Base-by-base conservation (phyloP, 2,113 vertebrate genomes). In the Crotalus helleri region DNA sequence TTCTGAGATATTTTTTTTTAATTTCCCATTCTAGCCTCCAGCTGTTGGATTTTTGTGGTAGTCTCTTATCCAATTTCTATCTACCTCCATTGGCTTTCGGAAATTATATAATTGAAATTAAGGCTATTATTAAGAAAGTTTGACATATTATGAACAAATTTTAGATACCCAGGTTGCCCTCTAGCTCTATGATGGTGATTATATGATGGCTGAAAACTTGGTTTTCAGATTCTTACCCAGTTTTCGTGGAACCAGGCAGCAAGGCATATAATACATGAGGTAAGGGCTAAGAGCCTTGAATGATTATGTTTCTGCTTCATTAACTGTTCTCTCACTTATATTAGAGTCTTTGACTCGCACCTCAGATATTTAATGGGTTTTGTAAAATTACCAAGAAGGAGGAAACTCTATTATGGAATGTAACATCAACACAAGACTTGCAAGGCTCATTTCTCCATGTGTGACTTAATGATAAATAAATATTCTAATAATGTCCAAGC, bases 401-500 rank as follows among this genome's bases (percentile, higher is more conserved):
- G 81, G 85, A 89, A 91, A 87, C 87, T 92, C 91, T 93, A 91
- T 59, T 90, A 85, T 2, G 15, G 0, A 0, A 93, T 92, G 85
- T 61, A 95, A 92, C 55, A 91, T 85, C 55, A 88, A 93, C 85
- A 86, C 85, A 91, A 92, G 92, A 93, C 91, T 74, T 92, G 54
- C 89, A 92, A 90, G 94, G 93, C 92, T 39, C 92, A 93, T 94
- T 90, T 92, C 94, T 93, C 95, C 95, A 91, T 92, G 85, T 33
- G 74, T 0, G 0, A 54, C 54, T 91, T 51, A 81, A 94, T 92
- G 92, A 96, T 97, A 95, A 96, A 96, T 95, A 97, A 96, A 96
- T 95, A 96, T 96, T 95, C 95, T 92, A 91, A 87, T 61, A 91
- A 87, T 95, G 95, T 95, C 94, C 96, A 95, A 87, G 93, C 93